These are phyloP conservation scores for Platysternon megacephalum DNA, from an alignment of 2,113 vertebrate species.

Conservation along the genomic window DNA sequence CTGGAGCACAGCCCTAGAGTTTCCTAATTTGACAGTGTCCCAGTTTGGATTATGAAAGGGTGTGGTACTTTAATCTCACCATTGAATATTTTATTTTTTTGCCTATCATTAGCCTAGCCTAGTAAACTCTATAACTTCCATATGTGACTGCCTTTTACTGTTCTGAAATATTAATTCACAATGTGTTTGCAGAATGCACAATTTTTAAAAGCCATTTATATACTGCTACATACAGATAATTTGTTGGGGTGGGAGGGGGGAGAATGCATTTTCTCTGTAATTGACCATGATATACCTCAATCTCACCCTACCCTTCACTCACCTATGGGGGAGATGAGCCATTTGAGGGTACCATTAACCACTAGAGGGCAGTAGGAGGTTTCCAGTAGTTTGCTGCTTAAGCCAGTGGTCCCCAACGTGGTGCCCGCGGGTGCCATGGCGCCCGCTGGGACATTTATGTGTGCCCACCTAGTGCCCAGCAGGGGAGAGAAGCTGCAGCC, in stretches of 20 bases:
- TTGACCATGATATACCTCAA: not conserved
- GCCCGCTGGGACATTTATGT: too few species aligned
- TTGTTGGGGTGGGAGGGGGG: too few species aligned
- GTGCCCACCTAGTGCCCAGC: too few species aligned
- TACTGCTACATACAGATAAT: not conserved
- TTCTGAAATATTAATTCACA: not conserved
- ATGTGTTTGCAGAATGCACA: not conserved
- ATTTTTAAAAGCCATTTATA: not conserved
- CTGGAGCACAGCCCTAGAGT: not conserved
- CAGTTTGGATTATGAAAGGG: not conserved
- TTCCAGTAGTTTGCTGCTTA: not conserved
- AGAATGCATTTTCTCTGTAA: not conserved
- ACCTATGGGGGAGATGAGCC: rapidly evolving
- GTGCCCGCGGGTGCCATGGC: too few species aligned
- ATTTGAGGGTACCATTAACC: rapidly evolving
- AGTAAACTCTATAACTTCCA: rapidly evolving
- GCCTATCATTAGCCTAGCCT: not conserved
- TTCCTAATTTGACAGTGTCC: not conserved
- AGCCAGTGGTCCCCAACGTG: too few species aligned
- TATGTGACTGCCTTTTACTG: not conserved
- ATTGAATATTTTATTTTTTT: rapidly evolving
- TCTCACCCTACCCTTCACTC: rapidly evolving
- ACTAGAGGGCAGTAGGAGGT: not conserved
- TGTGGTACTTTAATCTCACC: not conserved
- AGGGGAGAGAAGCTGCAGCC: too few species aligned